phyloP scores from a whole-genome alignment of 1,140 invertebrate genomes.

The Potamilus streckersoni region DNA sequence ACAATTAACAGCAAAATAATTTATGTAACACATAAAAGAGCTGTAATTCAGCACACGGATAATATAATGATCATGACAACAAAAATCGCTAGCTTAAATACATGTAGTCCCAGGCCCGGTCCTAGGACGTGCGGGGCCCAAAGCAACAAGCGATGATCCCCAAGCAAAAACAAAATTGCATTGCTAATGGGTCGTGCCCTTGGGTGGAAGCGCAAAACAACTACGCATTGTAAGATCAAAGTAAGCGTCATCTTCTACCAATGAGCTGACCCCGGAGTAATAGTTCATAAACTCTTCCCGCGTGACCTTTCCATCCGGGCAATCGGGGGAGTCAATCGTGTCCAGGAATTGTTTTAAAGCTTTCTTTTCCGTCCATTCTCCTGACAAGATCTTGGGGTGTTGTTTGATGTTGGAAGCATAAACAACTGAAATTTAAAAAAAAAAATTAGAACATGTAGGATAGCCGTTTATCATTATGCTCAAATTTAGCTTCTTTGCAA shows the following conservation, averaged over 20 bases:
- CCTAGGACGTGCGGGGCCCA: too few relatives aligned
- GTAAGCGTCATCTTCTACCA: constrained; percentile 92
- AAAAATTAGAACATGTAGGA: neutral
- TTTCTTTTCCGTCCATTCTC: constrained; percentile 88
- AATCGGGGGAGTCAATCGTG: constrained; percentile 80
- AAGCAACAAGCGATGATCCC: too few relatives aligned
- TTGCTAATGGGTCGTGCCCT: neutral
- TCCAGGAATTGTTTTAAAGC: constrained; percentile 89
- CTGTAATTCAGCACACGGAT: too few relatives aligned
- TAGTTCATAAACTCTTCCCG: constrained; percentile 95
- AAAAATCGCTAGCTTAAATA: too few relatives aligned
- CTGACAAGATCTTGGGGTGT: constrained; percentile 85
- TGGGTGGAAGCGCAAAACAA: constrained; percentile 49
- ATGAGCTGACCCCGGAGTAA: constrained; percentile 91
- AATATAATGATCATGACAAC: too few relatives aligned
- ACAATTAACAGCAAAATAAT: too few relatives aligned
- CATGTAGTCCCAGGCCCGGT: too few relatives aligned
- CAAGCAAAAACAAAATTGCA: too few relatives aligned
- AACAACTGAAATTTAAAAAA: constrained; percentile 45
- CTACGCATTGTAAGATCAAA: constrained; percentile 95
- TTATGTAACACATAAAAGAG: too few relatives aligned
- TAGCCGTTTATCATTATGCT: neutral
- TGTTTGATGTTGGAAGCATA: constrained; percentile 80
- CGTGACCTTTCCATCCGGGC: constrained; percentile 71
- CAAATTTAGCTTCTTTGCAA: neutral